phyloP scores from a whole-genome alignment of 2,888 invertebrate species.

The Euplexia lucipara region DNA sequence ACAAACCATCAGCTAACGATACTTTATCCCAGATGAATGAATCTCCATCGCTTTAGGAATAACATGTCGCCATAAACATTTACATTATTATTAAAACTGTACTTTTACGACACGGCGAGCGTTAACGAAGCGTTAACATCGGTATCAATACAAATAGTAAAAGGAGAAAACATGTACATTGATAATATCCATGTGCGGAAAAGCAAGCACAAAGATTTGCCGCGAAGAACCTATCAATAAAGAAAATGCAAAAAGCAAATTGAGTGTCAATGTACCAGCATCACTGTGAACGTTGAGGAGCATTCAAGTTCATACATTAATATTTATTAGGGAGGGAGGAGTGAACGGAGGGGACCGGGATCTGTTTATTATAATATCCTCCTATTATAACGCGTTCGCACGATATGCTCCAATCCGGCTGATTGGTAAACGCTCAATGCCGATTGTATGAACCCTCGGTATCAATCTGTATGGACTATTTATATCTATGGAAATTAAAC shows the following conservation, averaged over 20 bases:
- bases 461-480: conserved; percentile 37
- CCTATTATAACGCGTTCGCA: conserved; percentile 90
- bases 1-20: conserved; percentile 48
- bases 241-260: conserved; percentile 82
- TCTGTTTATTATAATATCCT: conserved; percentile 91
- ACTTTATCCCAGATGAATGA: conserved; percentile 56
- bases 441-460: conserved; percentile 59
- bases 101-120: conserved; percentile 13
- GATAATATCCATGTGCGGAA: conserved; percentile 35
- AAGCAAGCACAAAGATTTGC: conserved; percentile 61
- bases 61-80: conserved; percentile 55
- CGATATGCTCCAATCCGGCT: conserved; percentile 79
- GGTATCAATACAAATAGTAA: conserved; percentile 21
- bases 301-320: conserved; percentile 89
- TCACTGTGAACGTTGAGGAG: conserved; percentile 81
- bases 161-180: conserved; percentile 28
- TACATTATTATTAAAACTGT: conserved; percentile 43
- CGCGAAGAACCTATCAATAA: conserved; percentile 64
- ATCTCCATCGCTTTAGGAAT: conserved; percentile 44
- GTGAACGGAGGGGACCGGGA: conserved; percentile 82
- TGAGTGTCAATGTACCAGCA: conserved; percentile 90
- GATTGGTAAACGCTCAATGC: conserved; percentile 78
- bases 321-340: conserved; percentile 88
- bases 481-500: conserved; percentile 25
- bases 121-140: conserved; percentile 20